Percentiles rank a stretch among this genome's conserved stretches.
Conservation (phyloP, 2,113 vertebrate species). For the Chauna torquata region DNA sequence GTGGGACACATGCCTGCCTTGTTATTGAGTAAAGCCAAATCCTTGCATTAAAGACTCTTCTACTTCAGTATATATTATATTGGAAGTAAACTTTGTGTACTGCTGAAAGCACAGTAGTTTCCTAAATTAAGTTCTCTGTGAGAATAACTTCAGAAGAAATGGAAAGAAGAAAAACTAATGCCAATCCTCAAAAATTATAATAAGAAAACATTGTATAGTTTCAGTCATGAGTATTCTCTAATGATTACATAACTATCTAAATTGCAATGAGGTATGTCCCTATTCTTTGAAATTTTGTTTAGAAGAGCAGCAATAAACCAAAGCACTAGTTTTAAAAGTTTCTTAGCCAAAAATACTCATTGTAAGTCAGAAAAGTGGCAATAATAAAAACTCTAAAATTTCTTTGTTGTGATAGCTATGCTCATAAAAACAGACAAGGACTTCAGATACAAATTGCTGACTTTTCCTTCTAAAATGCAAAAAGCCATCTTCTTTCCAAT, state of each 20-base stretch:
- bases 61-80: not conserved
- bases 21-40: not conserved
- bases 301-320: not conserved
- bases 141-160: not conserved
- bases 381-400: not conserved
- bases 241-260: not conserved
- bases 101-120: not conserved
- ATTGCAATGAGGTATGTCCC: not conserved
- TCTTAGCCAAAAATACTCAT: not conserved
- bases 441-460: not conserved
- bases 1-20: not conserved
- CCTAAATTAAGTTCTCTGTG: not conserved
- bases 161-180: not conserved
- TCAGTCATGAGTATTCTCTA: not conserved
- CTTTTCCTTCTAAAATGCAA: not conserved
- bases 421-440: not conserved
- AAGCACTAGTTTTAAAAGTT: not conserved
- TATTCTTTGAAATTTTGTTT: not conserved
- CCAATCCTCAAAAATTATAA: not conserved
- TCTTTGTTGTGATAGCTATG: not conserved
- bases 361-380: not conserved
- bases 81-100: not conserved
- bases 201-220: not conserved
- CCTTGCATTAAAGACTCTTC: not conserved
- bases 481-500: not conserved